phyloP scores from a whole-genome alignment of 2,797 vertebrate genomes.

The Cygnus olor region DNA sequence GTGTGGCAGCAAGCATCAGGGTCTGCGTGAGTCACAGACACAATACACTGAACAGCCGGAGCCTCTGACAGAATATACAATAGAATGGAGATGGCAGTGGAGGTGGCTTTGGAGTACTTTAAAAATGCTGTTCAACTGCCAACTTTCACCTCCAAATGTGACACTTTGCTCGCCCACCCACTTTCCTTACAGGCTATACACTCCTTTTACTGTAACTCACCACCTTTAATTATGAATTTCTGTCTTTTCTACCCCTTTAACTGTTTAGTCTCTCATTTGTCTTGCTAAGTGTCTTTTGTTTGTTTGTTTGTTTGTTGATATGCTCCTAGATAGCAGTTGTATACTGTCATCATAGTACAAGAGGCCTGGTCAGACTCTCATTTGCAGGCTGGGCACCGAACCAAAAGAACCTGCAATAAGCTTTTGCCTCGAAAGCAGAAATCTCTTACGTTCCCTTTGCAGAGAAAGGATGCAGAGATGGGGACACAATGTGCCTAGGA shows the following conservation, averaged over 20 bases:
- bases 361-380: not conserved
- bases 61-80: conserved; percentile 40
- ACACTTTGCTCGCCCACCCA: conserved; percentile 51
- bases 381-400: conserved; percentile 3
- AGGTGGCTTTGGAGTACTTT: conserved; percentile 70
- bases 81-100: conserved; percentile 54
- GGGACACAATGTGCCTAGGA: not conserved
- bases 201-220: conserved; percentile 3
- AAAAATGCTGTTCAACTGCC: conserved; percentile 66
- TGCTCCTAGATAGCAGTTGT: not conserved
- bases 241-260: conserved; percentile 31
- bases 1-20: not conserved
- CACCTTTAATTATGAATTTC: conserved; percentile 53
- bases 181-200: not conserved
- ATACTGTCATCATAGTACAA: not conserved
- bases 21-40: conserved; percentile 58
- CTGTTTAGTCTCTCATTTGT: not conserved
- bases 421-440: not conserved
- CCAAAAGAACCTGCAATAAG: not conserved
- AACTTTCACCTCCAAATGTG: conserved; percentile 63
- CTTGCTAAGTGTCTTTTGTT: not conserved
- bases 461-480: not conserved
- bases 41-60: conserved; percentile 2
- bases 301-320: not conserved
- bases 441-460: not conserved